Conservation (phyloP, 2,113 vertebrate genomes). For the Silurus glanis region DNA sequence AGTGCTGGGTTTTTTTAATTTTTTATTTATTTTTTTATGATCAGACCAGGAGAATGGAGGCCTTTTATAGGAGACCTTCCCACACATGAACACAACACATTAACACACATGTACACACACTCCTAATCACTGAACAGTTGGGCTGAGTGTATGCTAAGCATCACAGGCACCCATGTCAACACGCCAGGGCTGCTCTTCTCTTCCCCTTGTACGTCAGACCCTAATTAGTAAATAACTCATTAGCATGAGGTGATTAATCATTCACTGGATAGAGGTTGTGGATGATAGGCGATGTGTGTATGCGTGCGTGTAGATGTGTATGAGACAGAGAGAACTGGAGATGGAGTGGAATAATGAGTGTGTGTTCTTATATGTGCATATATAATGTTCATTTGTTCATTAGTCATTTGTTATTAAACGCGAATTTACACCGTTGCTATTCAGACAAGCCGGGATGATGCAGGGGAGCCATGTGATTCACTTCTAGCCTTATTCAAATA, state of each 20-base stretch:
- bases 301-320: not conserved
- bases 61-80: not conserved
- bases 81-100: not conserved
- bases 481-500: conserved; percentile 6
- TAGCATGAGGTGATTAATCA: conserved; percentile 79
- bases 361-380: conserved; percentile 25
- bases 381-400: conserved; percentile 22
- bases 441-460: not conserved
- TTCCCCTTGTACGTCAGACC: conserved; percentile 66
- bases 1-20: not conserved
- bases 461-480: not conserved
- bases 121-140: conserved; percentile 51
- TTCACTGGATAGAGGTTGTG: conserved; percentile 66
- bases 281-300: conserved; percentile 56
- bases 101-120: conserved; percentile 16
- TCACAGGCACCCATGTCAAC: conserved; percentile 46
- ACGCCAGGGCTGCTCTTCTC: conserved; percentile 33
- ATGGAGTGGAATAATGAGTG: conserved; percentile 22
- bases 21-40: not conserved
- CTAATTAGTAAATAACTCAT: conserved; percentile 81
- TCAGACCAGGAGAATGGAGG: not conserved
- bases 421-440: not conserved
- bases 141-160: conserved; percentile 46
- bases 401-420: conserved; percentile 19
- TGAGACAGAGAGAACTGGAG: not conserved